Conservation (phyloP, 2,797 vertebrate species). For the Tangara arthus region DNA sequence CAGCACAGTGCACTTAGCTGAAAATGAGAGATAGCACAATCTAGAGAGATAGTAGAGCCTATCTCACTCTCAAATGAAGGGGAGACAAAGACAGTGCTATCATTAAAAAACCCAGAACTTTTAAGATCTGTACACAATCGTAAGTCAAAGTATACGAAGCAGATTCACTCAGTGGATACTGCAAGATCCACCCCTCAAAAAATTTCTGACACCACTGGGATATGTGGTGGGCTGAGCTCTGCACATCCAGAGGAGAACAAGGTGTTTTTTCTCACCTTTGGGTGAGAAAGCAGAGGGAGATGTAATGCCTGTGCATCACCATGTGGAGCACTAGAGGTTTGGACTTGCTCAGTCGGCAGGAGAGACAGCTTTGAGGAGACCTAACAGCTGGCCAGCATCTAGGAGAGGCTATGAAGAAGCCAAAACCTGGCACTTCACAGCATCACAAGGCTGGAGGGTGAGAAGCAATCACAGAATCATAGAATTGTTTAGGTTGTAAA, state of each 20-base stretch:
- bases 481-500: neutral
- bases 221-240: neutral
- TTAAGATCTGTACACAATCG: neutral
- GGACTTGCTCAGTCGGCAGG: neutral
- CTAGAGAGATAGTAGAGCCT: neutral
- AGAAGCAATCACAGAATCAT: neutral
- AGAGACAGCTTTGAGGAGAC: neutral
- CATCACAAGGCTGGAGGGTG: fast-evolving
- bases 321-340: neutral
- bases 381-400: neutral
- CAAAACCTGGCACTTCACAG: neutral
- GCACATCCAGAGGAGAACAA: fast-evolving
- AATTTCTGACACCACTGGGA: neutral
- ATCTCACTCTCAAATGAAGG: neutral
- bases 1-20: neutral
- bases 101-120: neutral
- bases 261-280: neutral
- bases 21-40: neutral
- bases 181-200: neutral
- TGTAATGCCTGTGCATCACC: neutral
- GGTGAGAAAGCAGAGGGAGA: neutral
- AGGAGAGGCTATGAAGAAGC: neutral
- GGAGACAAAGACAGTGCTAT: neutral
- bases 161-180: neutral
- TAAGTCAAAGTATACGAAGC: neutral